Conservation (phyloP, 1,140 invertebrate species). For the Panulirus ornatus region DNA sequence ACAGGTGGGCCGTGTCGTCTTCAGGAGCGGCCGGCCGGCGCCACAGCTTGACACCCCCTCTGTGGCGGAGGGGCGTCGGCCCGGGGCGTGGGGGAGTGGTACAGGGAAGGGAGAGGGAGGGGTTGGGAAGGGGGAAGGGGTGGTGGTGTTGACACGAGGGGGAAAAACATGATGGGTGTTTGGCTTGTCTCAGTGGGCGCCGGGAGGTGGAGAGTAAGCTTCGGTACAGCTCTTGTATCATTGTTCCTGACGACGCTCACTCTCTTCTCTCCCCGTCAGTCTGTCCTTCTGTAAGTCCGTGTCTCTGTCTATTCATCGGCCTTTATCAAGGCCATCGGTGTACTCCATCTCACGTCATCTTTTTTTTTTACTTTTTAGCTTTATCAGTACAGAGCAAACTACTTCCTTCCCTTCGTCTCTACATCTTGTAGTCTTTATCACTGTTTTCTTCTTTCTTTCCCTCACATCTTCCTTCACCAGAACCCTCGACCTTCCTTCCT, state of each 20-base stretch:
- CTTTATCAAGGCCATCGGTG: not conserved
- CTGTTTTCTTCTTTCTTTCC: conserved; percentile 20
- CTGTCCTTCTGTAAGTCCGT: not conserved
- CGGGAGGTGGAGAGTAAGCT: not conserved
- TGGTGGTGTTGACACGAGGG: conserved; percentile 37
- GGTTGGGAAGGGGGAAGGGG: not conserved
- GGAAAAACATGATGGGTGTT: conserved; percentile 49
- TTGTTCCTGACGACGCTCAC: not conserved
- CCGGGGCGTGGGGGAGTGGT: not conserved
- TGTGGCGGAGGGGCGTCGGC: not conserved
- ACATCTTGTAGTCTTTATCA: not conserved
- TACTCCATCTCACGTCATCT: not conserved
- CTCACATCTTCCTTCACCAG: not conserved
- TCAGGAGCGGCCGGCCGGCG: not conserved
- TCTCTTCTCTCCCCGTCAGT: not conserved
- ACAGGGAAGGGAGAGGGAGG: not conserved
- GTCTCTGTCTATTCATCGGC: not conserved
- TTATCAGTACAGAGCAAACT: no score
- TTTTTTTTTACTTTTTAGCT: no score
- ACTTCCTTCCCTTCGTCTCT: not conserved
- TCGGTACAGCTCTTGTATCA: conserved; percentile 23
- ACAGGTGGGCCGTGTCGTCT: not conserved
- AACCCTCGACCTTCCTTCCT: conserved; percentile 1
- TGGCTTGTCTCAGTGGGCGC: conserved; percentile 32
- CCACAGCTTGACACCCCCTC: not conserved